Evolutionary conservation across 2,113 vertebrate species (phyloP).

Genomic region (human): GRCh38 chr1:167858501-167859000

Average conservation of each 20-base stretch:
- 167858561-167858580: neutral
- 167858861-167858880: neutral
- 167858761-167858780: neutral
- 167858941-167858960: rapidly evolving
- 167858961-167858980: neutral
- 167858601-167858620: neutral
- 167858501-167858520: too few relatives aligned
- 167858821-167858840: neutral
- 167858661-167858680: neutral
- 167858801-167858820: neutral
- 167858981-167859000: neutral
- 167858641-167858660: neutral
- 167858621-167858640: neutral
- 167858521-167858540: neutral
- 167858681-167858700: neutral
- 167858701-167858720: neutral
- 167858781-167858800: neutral
- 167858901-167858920: neutral
- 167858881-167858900: neutral
- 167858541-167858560: neutral
- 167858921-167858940: neutral
- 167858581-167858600: neutral
- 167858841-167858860: neutral
- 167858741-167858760: neutral
- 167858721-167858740: neutral